Conservation (phyloP, 1,140 invertebrate genomes). For the Aricia agestis region DNA sequence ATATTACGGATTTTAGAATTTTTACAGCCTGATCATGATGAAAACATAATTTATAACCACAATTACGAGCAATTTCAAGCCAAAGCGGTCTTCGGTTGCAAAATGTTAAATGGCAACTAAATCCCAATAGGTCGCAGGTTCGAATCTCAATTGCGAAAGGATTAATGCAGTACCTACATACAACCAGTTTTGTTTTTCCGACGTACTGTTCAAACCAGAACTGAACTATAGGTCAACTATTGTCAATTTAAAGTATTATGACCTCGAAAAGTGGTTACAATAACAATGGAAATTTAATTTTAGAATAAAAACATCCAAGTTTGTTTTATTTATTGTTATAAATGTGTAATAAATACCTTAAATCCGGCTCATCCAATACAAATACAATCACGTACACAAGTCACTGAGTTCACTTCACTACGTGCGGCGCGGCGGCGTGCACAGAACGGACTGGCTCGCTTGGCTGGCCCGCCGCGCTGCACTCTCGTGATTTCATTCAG, state of each 20-base stretch:
- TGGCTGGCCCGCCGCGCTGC: slow-evolving; percentile 6
- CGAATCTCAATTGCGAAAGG: not conserved
- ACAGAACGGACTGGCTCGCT: slow-evolving; percentile 1
- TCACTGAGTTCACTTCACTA: not conserved
- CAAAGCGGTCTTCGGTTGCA: not conserved
- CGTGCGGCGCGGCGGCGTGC: not conserved
- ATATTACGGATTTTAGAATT: too few species aligned
- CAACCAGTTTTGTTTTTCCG: not conserved
- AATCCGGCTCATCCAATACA: not conserved
- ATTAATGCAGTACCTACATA: not conserved
- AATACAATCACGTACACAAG: not conserved
- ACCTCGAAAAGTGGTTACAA: not conserved
- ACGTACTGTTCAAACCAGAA: not conserved
- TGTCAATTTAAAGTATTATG: not conserved
- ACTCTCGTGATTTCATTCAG: slow-evolving; percentile 35
- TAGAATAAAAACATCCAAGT: not conserved
- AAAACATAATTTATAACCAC: not conserved
- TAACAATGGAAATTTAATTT: not conserved
- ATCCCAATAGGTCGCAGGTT: not conserved
- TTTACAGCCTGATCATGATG: not conserved
- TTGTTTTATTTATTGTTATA: too few species aligned
- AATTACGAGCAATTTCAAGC: slow-evolving; percentile 4
- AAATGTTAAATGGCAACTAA: slow-evolving; percentile 3
- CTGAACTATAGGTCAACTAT: slow-evolving; percentile 1
- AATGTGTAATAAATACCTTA: not conserved